A percentile compares a stretch with the other conserved stretches of the same genome.
phyloP scores from a whole-genome alignment of 2,797 vertebrate species.

The Pogonophryne albipinna region DNA sequence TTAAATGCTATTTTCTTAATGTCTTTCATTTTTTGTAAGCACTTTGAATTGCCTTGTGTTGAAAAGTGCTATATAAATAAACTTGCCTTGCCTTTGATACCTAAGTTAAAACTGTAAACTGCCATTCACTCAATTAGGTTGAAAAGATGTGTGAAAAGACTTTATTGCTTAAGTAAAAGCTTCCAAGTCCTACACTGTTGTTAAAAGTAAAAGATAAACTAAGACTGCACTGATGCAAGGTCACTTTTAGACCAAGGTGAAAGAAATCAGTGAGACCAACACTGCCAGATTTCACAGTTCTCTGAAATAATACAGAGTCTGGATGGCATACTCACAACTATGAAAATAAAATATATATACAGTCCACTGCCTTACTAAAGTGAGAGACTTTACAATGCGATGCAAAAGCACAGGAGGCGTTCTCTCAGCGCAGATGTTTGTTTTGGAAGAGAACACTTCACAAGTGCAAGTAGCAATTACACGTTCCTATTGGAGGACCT shows the following conservation, averaged over 20 bases:
- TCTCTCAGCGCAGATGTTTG: conserved; percentile 32
- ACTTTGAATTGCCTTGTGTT: too few species aligned
- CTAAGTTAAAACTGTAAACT: background rate
- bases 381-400: background rate
- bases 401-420: background rate
- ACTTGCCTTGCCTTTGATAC: too few species aligned
- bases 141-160: background rate
- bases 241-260: conserved; percentile 1
- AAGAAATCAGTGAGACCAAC: background rate
- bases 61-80: too few species aligned
- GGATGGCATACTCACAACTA: conserved; percentile 1
- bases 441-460: conserved; percentile 34
- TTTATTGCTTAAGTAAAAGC: background rate
- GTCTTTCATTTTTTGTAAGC: too few species aligned
- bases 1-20: too few species aligned
- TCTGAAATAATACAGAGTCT: conserved; percentile 8
- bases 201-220: conserved; percentile 3
- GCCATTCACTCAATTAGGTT: background rate
- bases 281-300: background rate
- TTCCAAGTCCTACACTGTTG: background rate
- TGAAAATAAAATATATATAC: conserved; percentile 15
- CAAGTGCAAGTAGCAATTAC: conserved; percentile 43
- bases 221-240: background rate
- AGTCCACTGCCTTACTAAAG: background rate
- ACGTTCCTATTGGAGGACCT: conserved; percentile 41